phyloP scores from a whole-genome alignment of 2,888 invertebrate species.

The Phymatocera aterrima region DNA sequence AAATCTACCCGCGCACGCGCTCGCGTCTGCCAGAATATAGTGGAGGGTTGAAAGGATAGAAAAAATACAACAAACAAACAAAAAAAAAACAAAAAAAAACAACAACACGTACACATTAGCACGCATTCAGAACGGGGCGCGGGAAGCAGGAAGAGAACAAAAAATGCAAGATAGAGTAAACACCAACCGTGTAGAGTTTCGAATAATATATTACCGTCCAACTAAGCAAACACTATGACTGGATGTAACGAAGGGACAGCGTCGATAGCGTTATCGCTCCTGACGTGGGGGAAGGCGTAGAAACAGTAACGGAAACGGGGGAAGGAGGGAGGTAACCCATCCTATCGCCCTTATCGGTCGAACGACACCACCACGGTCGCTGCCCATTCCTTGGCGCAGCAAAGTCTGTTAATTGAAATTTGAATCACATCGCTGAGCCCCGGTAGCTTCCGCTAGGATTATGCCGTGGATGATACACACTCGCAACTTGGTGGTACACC shows the following conservation, averaged over 20 bases:
- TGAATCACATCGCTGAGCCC: slow-evolving; percentile 32
- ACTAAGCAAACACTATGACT: slow-evolving; percentile 27
- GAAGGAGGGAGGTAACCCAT: not conserved
- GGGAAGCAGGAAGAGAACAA: not conserved
- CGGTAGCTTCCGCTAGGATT: slow-evolving; percentile 9
- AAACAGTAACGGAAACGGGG: not conserved
- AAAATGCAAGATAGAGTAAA: not conserved
- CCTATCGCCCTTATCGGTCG: slow-evolving; percentile 38
- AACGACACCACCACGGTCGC: slow-evolving; percentile 35
- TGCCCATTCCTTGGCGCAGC: slow-evolving; percentile 33
- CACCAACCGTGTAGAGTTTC: not conserved
- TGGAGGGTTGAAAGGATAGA: not conserved
- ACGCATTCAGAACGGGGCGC: not conserved
- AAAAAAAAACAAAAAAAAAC: not conserved
- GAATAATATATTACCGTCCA: slow-evolving; percentile 34
- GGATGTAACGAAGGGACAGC: slow-evolving; percentile 16
- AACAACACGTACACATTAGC: not conserved
- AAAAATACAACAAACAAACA: not conserved
- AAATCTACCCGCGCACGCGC: not conserved
- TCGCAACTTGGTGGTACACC: not conserved
- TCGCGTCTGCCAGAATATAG: slow-evolving; percentile 1
- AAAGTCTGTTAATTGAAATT: slow-evolving; percentile 46
- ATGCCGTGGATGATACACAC: not conserved
- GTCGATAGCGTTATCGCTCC: slow-evolving; percentile 39
- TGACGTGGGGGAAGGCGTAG: not conserved